Evolutionary conservation across 2,797 vertebrate genomes (phyloP).

Genomic region (Eospalax fontanierii): DNA sequence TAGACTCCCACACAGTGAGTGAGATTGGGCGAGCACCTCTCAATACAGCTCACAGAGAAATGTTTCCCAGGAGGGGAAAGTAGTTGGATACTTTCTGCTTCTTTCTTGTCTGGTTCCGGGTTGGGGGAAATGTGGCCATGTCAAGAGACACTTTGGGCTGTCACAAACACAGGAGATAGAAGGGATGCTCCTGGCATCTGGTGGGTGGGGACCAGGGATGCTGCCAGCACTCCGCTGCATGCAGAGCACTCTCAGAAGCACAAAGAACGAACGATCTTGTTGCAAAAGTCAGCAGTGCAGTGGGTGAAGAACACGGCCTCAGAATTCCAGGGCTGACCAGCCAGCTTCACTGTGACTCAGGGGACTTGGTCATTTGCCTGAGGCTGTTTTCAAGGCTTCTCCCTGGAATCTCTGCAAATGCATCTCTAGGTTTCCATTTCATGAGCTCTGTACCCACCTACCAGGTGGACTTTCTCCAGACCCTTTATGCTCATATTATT

Average conservation of each 20-base stretch:
- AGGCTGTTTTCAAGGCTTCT: not conserved
- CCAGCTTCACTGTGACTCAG: not conserved
- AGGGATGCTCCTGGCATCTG: not conserved
- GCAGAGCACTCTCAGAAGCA: not conserved
- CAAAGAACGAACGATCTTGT: not conserved
- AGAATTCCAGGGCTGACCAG: not conserved
- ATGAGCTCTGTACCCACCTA: not conserved
- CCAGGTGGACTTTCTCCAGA: not conserved
- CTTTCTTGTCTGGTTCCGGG: not conserved
- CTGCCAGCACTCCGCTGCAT: not conserved
- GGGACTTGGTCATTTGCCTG: not conserved
- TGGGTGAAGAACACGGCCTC: not conserved
- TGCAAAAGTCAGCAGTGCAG: not conserved
- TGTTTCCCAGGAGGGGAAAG: fast-evolving
- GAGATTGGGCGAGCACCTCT: not conserved
- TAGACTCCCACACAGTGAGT: not conserved
- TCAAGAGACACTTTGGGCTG: not conserved
- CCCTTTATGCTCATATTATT: not conserved
- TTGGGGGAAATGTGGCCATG: not conserved
- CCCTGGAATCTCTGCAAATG: not conserved
- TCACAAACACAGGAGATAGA: not conserved
- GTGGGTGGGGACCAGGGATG: not conserved
- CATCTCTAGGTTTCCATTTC: not conserved
- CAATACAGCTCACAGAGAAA: not conserved
- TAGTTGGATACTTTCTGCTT: not conserved